These are phyloP conservation scores for Anolis carolinensis DNA, from an alignment of 2,113 vertebrate species.

Conservation along the genomic window DNA sequence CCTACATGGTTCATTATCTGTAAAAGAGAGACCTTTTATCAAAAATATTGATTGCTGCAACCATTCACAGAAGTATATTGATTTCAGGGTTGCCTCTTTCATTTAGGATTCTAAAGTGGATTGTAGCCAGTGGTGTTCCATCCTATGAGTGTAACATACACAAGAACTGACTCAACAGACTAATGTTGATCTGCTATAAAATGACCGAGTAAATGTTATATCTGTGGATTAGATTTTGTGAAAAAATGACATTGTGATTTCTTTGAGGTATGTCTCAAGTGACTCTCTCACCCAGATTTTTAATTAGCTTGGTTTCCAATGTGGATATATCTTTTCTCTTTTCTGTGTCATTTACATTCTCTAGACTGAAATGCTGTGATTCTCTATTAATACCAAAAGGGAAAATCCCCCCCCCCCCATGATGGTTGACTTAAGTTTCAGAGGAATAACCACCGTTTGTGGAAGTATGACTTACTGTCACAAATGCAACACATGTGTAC, in stretches of 20 bases:
- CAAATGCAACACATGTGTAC: neutral
- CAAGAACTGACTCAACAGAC: neutral
- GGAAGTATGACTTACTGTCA: neutral
- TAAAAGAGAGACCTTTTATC: too few relatives aligned
- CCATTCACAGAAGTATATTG: too few relatives aligned
- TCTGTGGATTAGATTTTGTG: conserved; percentile 30
- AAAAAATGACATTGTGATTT: neutral
- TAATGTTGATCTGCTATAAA: conserved; percentile 1
- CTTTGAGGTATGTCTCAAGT: neutral
- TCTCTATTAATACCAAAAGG: neutral
- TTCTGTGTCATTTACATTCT: neutral
- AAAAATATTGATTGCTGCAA: too few relatives aligned
- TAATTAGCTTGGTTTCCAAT: conserved; percentile 32
- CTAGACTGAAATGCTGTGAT: neutral
- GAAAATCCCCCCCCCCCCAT: neutral
- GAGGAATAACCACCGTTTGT: conserved; percentile 7
- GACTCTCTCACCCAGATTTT: conserved; percentile 14
- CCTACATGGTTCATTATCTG: too few relatives aligned
- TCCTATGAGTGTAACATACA: neutral
- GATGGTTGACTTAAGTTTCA: neutral
- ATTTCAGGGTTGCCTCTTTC: neutral
- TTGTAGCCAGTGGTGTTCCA: neutral
- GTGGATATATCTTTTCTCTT: neutral
- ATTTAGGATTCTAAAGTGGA: neutral
- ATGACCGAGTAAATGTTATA: conserved; percentile 7